Base-by-base conservation (phyloP, 1,140 invertebrate genomes). In the Pteromalus puparum region DNA sequence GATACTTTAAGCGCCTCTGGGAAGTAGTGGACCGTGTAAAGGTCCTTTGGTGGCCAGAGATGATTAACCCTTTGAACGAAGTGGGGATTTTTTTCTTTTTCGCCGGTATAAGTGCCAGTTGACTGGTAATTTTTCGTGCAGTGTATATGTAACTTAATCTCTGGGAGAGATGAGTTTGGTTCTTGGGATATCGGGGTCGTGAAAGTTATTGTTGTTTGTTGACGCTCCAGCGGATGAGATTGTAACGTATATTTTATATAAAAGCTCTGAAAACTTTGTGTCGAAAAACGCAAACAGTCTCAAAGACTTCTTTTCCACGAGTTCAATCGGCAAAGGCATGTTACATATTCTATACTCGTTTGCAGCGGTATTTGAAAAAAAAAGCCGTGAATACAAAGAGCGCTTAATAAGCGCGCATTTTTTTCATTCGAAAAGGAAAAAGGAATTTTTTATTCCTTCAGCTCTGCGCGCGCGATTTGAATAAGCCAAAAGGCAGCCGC, bases 1-100 rank as follows among this genome's bases (percentile, higher is more conserved):
- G 83, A 85, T 85, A 81, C 83, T 84, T 80, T 80, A 28, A 65
- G 68, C 67, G 67, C 34, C 65, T 80, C 68, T n/a, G 61, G 30
- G 28, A 72, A 72, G 76, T 77, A 83, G 73, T 83, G 61, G 67
- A 83, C 75, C 75, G 46, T 78, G 65, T 26, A 7, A 12, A 46
- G 48, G 21, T 38, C 28, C 61, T 26, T 67, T 9, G 6, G 75
- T 78, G 82, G 42, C 26, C 53, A 61, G 42, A 24, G 46, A 70
- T 83, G 38, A 78, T 78, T 78, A 24, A 77, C 68, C 81, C 72
- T 38, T 65, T 46, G 28, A 34, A 5, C 79, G n/a, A 65, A n/a
- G n/a, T 1, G n/a, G 61, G 46, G 65, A 15, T 65, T 72, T 6
- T 65, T 82, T 74, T 38, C 2, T 24, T 42, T n/a, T 12, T 0